phyloP scores from a whole-genome alignment of 2,797 vertebrate species.

The Epinephelus awoara region DNA sequence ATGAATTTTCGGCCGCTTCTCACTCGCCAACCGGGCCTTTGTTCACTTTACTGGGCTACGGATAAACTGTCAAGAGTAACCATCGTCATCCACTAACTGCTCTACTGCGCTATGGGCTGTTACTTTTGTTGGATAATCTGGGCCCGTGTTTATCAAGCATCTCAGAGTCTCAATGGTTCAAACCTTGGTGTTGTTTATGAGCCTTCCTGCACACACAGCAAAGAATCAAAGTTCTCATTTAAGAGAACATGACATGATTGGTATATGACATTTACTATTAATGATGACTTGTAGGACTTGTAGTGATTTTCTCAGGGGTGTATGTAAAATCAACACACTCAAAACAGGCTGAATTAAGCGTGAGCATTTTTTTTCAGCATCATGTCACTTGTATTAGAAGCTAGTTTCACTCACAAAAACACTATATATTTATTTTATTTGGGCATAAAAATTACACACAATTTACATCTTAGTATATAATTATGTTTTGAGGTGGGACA shows the following conservation, averaged over 20 bases:
- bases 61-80: not conserved
- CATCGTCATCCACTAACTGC: not conserved
- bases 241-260: not conserved
- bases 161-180: not conserved
- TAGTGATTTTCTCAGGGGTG: not conserved
- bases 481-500: not conserved
- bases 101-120: not conserved
- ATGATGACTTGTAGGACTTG: not conserved
- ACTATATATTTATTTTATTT: not conserved
- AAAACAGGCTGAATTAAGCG: not conserved
- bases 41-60: not conserved
- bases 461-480: not conserved
- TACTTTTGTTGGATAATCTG: not conserved
- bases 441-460: not conserved
- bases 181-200: not conserved
- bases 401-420: not conserved
- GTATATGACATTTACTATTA: not conserved
- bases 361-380: not conserved
- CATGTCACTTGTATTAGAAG: not conserved
- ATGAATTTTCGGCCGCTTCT: not conserved
- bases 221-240: conserved; percentile 8
- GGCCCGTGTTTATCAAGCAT: not conserved
- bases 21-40: not conserved
- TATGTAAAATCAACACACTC: not conserved
- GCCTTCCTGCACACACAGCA: not conserved